Evolutionary conservation across 2,113 vertebrate genomes (phyloP).

Genomic region (Dendropsophus ebraccatus): DNA sequence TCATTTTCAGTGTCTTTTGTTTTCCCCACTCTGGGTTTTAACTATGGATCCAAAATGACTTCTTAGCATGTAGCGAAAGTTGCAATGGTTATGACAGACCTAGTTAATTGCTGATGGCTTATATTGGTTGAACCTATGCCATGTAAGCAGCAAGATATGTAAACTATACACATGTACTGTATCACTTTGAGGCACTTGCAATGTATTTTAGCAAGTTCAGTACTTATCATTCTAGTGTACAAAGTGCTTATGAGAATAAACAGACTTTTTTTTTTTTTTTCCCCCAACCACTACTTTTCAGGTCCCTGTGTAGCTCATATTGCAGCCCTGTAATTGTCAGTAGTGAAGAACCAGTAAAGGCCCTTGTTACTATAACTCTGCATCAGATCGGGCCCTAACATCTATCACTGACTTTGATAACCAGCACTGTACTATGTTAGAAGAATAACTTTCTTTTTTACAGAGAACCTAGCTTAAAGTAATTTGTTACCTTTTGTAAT

Average conservation of each 20-base stretch:
- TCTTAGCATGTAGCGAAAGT: background rate
- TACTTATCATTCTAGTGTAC: background rate
- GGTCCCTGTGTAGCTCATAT: background rate
- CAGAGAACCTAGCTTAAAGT: slow-evolving; percentile 18
- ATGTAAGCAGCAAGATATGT: background rate
- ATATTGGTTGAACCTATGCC: background rate
- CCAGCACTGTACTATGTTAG: background rate
- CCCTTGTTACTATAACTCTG: background rate
- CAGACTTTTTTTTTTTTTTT: background rate
- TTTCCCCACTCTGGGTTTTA: background rate
- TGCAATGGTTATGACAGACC: background rate
- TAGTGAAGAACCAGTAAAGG: background rate
- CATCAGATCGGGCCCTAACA: background rate
- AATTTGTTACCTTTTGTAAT: background rate
- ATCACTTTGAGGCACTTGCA: background rate
- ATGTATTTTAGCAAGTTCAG: background rate
- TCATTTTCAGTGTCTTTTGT: slow-evolving; percentile 19
- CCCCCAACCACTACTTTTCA: background rate
- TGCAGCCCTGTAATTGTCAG: background rate
- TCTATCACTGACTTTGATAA: background rate
- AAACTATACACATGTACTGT: too few species aligned
- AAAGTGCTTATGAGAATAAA: background rate
- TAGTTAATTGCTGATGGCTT: background rate
- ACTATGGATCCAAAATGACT: slow-evolving; percentile 57
- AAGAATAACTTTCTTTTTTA: slow-evolving; percentile 30